Conservation (phyloP, 2,888 invertebrate species). For the Oeneis ivallda region DNA sequence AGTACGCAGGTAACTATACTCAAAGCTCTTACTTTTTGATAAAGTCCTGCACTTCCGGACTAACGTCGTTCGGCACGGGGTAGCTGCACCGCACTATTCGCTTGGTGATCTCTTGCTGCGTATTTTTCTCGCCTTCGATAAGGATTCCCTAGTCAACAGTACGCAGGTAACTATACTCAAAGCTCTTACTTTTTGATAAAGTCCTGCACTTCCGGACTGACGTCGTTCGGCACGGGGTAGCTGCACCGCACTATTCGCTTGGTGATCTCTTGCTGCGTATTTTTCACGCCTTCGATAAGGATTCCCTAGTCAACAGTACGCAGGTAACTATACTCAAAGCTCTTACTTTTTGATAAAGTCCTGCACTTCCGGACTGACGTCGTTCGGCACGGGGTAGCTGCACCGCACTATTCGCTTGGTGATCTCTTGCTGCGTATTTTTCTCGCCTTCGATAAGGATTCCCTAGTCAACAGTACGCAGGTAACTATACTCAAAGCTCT, state of each 20-base stretch:
- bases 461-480: constrained; percentile 97
- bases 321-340: no score
- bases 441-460: constrained; percentile 98
- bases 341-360: constrained; percentile 84
- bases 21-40: constrained; percentile 71
- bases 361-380: constrained; percentile 85
- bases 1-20: no score
- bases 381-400: constrained; percentile 93
- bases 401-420: constrained; percentile 93
- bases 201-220: no score
- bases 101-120: constrained; percentile 96
- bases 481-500: constrained; percentile 77
- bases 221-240: no score
- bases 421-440: constrained; percentile 96
- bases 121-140: constrained; percentile 96
- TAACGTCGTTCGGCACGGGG: constrained; percentile 92
- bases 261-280: no score
- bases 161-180: constrained; percentile 89
- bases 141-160: constrained; percentile 98
- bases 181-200: no score
- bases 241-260: no score
- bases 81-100: constrained; percentile 94
- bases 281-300: no score
- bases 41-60: constrained; percentile 85
- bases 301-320: no score